Conservation (phyloP, 92 coral and sea anemone species). For the Metridium senile region DNA sequence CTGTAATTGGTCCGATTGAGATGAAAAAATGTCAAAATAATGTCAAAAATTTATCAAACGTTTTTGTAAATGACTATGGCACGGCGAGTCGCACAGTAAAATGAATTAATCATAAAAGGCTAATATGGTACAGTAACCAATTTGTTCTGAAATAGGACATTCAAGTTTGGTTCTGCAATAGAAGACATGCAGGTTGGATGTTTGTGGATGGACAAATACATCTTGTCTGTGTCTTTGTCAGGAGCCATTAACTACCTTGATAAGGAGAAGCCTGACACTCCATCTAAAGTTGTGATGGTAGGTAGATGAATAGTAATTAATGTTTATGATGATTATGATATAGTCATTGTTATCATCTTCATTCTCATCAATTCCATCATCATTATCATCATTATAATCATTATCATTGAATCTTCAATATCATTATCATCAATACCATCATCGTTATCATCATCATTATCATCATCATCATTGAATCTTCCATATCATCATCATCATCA, state of each 20-base stretch:
- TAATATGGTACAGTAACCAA: neutral
- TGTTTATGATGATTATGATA: too few species aligned
- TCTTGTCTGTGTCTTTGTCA: slow-evolving; percentile 85
- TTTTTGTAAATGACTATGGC: too few species aligned
- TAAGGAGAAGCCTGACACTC: slow-evolving; percentile 75
- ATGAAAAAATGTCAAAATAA: too few species aligned
- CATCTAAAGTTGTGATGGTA: slow-evolving; percentile 77
- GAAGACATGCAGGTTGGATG: slow-evolving; percentile 94
- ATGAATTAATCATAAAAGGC: too few species aligned
- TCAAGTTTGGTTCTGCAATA: slow-evolving; percentile 67
- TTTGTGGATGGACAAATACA: slow-evolving; percentile 86
- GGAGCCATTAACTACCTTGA: slow-evolving; percentile 91
- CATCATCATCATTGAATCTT: neutral
- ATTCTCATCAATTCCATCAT: neutral
- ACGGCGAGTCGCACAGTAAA: too few species aligned
- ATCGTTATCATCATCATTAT: neutral
- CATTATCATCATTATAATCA: neutral
- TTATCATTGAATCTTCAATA: neutral
- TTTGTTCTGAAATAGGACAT: slow-evolving; percentile 51
- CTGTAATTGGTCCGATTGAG: too few species aligned
- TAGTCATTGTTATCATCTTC: neutral
- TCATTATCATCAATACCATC: neutral
- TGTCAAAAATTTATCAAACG: too few species aligned
- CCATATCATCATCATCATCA: neutral
- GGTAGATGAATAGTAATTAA: too few species aligned